These are phyloP conservation scores for Drosophila paramelanica DNA, from an alignment of 2,888 invertebrate species.

Conservation along the genomic window DNA sequence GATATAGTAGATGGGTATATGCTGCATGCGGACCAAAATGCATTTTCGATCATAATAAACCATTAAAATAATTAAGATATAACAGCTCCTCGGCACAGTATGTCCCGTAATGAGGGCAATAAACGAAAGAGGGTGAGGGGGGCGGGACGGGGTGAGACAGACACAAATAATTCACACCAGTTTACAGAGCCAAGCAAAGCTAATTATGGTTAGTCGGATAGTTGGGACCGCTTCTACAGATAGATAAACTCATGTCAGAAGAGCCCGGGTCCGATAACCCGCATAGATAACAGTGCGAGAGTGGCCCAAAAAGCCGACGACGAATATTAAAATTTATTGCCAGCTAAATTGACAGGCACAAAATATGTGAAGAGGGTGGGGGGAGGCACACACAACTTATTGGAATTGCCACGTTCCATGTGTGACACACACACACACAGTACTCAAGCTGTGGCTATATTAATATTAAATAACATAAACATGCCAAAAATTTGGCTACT, in stretches of 20 bases:
- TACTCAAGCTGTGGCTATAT: conserved; percentile 9
- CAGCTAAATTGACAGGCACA: conserved; percentile 80
- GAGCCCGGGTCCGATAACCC: conserved; percentile 74
- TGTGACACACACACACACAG: too few relatives aligned
- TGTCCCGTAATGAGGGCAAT: conserved; percentile 57
- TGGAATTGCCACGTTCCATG: conserved; percentile 37
- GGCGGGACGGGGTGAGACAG: conserved; percentile 1
- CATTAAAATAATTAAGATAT: conserved; percentile 77
- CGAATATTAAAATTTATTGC: conserved; percentile 82
- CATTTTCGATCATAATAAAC: conserved; percentile 67
- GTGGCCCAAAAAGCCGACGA: conserved; percentile 33
- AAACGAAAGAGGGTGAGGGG: conserved; percentile 28
- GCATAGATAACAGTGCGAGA: conserved; percentile 71
- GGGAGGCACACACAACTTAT: conserved; percentile 17
- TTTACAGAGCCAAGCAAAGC: conserved; percentile 50
- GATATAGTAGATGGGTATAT: too few relatives aligned
- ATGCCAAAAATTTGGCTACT: conserved; percentile 40
- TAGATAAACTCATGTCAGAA: conserved; percentile 44
- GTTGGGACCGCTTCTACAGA: conserved; percentile 24
- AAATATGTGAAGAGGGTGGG: background rate
- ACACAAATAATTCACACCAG: conserved; percentile 72
- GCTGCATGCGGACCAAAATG: conserved; percentile 15
- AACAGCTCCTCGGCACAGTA: conserved; percentile 40
- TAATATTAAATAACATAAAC: conserved; percentile 44
- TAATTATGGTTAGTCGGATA: conserved; percentile 52